Evolutionary conservation across 2,113 vertebrate genomes (phyloP), one percentile per base, ranked within the genome.

Genomic region (Passer domesticus): DNA sequence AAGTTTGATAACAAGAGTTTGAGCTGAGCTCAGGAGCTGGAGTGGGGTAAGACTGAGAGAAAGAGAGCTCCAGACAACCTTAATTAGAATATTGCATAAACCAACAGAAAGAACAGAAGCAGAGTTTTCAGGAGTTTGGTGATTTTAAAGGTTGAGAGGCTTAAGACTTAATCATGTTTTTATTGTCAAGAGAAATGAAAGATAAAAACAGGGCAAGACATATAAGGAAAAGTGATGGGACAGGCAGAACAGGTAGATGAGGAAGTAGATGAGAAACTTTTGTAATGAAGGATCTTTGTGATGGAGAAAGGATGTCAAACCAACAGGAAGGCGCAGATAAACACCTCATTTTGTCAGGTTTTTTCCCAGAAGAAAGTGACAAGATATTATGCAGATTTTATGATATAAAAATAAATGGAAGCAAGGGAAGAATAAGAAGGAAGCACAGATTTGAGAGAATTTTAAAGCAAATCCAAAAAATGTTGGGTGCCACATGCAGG

Each of bases 391-490:
- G 79, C 79, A 93, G 79, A 56, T 56, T 33, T 56, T 56, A 56
- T 55, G 90, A 74, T 89, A 90, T 11, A 66, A 92, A 95, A 93
- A 77, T 85, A 88, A 85, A 85, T 76, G 87, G 78, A 94, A 90
- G 82, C 58, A 73, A 76, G n/a, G 43, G 59, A 81, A 84, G 72
- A 87, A 91, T 72, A 87, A 75, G 53, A 80, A 85, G 70, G 74
- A 58, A 82, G 28, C 50, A 41, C 53, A 94, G 85, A 85, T 94
- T 93, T 96, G 59, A 96, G 63, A 94, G 85, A 88, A 95, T 80
- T 93, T 95, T 95, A 74, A 88, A 95, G 83, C 7, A 90, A 86
- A 47, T 81, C 83, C 63, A 92, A 86, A 80, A 94, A 77, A 55
- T 41, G n/a, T 70, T 53, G 59, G 59, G 79, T 94, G 75, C 50